Conservation (phyloP, 2,113 vertebrate species). For the Raphicerus campestris region DNA sequence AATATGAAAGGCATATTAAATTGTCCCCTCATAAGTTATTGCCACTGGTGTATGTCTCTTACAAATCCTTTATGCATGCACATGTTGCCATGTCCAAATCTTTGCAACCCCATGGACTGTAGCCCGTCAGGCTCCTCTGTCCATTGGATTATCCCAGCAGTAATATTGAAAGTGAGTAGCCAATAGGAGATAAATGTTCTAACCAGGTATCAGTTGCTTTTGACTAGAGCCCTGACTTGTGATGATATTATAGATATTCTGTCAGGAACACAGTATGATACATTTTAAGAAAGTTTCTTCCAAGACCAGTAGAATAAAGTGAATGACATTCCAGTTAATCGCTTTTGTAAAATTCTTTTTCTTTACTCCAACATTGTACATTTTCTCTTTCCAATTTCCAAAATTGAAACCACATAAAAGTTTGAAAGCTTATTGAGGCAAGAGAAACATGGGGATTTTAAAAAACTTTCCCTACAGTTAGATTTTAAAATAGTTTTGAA, state of each 20-base stretch:
- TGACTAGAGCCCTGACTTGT: background rate
- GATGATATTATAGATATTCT: background rate
- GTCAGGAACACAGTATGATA: background rate
- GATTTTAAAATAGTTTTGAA: background rate
- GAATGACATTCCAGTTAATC: background rate
- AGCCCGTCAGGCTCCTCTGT: fast-evolving
- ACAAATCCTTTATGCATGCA: background rate
- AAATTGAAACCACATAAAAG: background rate
- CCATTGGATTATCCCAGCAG: background rate
- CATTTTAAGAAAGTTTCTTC: background rate
- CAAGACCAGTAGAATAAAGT: background rate
- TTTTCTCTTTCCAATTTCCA: background rate
- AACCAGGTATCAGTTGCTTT: background rate
- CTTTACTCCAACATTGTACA: background rate
- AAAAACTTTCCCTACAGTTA: background rate
- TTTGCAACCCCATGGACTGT: background rate
- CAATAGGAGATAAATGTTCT: background rate
- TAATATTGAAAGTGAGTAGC: background rate
- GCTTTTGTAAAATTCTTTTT: background rate
- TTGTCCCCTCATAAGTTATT: background rate
- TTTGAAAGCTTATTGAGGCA: background rate
- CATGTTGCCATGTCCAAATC: background rate
- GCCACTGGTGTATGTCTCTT: background rate
- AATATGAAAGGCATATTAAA: background rate
- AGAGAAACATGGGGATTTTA: background rate